Evolutionary conservation across 2,888 invertebrate genomes (phyloP).

Genomic region (Pelosia muscerda): DNA sequence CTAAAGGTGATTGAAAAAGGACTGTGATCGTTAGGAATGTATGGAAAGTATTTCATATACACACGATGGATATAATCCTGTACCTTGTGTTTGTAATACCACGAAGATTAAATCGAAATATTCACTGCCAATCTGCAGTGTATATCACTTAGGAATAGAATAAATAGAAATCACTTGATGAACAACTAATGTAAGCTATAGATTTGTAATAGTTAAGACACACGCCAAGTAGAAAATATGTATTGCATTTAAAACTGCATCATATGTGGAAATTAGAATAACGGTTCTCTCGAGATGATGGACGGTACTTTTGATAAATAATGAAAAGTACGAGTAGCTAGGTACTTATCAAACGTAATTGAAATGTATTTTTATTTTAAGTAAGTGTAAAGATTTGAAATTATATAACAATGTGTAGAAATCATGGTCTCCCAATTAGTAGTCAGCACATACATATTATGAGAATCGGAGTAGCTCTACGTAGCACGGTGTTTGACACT

Average conservation of each 20-base stretch:
- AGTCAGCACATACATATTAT: constrained; percentile 20
- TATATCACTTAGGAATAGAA: constrained; percentile 25
- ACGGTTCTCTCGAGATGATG: constrained; percentile 1
- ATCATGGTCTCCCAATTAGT: constrained; percentile 41
- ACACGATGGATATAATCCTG: constrained; percentile 38
- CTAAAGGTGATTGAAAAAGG: constrained; percentile 40
- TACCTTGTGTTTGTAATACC: constrained; percentile 18
- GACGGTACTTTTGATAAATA: constrained; percentile 3
- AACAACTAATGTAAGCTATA: constrained; percentile 23
- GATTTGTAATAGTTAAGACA: constrained; percentile 23
- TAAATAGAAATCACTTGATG: constrained; percentile 17
- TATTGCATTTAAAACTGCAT: background rate
- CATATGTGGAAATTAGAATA: constrained; percentile 23
- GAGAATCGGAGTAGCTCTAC: constrained; percentile 27
- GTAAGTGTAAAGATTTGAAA: constrained; percentile 30
- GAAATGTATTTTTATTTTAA: constrained; percentile 20
- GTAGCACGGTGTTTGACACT: constrained; percentile 18
- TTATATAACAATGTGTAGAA: constrained; percentile 33
- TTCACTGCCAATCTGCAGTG: constrained; percentile 28
- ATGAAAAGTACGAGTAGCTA: constrained; percentile 13
- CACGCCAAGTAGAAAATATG: constrained; percentile 26
- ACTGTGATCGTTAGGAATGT: constrained; percentile 47
- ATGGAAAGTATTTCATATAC: constrained; percentile 30
- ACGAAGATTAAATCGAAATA: constrained; percentile 13
- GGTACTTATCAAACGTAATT: constrained; percentile 15